Base-by-base conservation (phyloP, 2,888 invertebrate species). In the Amblyjoppa proteus region DNA sequence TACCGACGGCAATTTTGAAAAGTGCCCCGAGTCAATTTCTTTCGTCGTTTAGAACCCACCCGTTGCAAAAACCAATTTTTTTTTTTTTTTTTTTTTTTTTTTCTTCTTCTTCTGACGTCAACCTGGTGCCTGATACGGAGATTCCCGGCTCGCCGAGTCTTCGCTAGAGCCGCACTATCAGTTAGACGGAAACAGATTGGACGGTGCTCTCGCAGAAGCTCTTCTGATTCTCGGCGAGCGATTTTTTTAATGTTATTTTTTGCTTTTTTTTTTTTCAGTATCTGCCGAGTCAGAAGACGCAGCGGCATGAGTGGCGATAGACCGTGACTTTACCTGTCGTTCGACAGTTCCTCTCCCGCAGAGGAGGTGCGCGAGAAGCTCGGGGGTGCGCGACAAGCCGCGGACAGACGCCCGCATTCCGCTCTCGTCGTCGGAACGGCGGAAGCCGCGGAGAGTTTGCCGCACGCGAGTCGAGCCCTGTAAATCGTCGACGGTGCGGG, bases 381-480 rank as follows among this genome's bases (percentile, higher is more conserved):
- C 34, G 84, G 75, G 84, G 64, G 81, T 74, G 82, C 83, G 78
- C 80, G 66, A 84, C 81, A 64, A 80, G 76, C 76, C 31, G 69
- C 78, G 78, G 79, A 75, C 81, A 87, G 84, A 84, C 84, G 86
- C 84, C 85, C 81, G 83, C 88, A 90, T 91, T 90, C 89, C 89
- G 71, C 78, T 56, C 61, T 81, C 81, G 78, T 85, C 84, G 74
- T 51, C 25, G 45, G 1, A 25, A 16, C 69, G 9, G 41, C 70
- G 38, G 38, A 51, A 38, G 75, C 51, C 53, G 53, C 61, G 28
- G 49, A 66, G 81, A 84, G 81, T 81, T 87, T 71, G 81, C 87
- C 87, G 87, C 87, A 83, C 87, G 85, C 84, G 81, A 88, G 89
- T 90, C 88, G 90, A 89, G 45, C 90, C 90, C 89, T 87, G 90